Conservation (phyloP, 1,140 invertebrate genomes). For the Gerris buenoi region DNA sequence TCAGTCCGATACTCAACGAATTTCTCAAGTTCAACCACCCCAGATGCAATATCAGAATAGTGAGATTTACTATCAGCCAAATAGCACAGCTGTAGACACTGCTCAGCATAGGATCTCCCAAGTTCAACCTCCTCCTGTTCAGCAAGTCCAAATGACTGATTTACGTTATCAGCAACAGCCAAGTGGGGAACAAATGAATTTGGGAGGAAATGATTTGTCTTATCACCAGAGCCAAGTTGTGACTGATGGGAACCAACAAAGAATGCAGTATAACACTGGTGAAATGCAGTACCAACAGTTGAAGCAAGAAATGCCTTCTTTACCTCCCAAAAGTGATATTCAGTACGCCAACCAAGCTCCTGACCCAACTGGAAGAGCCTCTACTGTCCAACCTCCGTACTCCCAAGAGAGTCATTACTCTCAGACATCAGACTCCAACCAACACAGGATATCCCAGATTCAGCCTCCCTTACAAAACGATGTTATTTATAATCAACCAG, state of each 20-base stretch:
- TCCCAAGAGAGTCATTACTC: neutral
- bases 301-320: neutral
- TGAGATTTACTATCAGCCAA: neutral
- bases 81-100: no score
- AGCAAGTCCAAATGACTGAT: neutral
- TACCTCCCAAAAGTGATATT: no score
- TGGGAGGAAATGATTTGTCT: neutral
- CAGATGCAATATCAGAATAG: conserved; percentile 9
- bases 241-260: no score
- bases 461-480: neutral
- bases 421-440: neutral
- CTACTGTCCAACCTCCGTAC: neutral
- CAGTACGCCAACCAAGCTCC: neutral
- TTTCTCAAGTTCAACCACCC: neutral
- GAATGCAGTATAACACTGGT: neutral
- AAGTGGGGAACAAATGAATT: no score
- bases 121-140: neutral
- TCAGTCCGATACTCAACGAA: neutral
- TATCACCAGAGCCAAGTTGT: neutral
- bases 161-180: neutral
- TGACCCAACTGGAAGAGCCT: neutral
- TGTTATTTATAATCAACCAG: neutral
- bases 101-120: neutral
- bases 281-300: neutral
- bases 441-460: neutral